Evolutionary conservation across 2,797 vertebrate genomes (phyloP).

Genomic region (Helarctos malayanus): DNA sequence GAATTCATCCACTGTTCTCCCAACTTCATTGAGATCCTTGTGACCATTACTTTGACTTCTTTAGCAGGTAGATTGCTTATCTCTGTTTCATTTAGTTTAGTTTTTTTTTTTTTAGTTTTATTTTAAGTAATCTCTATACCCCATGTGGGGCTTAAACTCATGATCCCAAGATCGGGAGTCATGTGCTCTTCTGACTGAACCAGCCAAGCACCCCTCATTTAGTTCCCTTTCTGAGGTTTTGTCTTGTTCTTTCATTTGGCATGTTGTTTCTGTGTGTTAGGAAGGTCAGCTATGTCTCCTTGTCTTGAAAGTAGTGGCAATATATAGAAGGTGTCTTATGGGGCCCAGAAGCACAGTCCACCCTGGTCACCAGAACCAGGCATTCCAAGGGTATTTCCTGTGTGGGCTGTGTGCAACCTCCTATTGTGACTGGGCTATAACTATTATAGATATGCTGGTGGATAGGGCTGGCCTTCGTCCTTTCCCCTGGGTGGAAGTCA

Average conservation of each 20-base stretch:
- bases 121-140: neutral
- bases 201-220: neutral
- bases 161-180: neutral
- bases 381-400: neutral
- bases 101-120: neutral
- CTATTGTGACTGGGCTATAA: neutral
- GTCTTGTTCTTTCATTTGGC: neutral
- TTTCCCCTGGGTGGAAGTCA: neutral
- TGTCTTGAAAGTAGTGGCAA: neutral
- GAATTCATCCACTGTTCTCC: neutral
- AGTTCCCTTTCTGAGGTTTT: neutral
- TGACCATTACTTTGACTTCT: neutral
- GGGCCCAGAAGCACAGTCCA: neutral
- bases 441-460: neutral
- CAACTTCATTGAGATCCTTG: neutral
- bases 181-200: neutral
- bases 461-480: neutral
- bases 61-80: neutral
- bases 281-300: neutral
- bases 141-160: neutral
- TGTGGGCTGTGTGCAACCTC: neutral
- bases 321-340: neutral
- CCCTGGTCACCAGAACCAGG: neutral
- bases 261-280: neutral
- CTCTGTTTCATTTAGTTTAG: neutral